Evolutionary conservation across 2,113 vertebrate species (phyloP).

Genomic region (Neogale vison): DNA sequence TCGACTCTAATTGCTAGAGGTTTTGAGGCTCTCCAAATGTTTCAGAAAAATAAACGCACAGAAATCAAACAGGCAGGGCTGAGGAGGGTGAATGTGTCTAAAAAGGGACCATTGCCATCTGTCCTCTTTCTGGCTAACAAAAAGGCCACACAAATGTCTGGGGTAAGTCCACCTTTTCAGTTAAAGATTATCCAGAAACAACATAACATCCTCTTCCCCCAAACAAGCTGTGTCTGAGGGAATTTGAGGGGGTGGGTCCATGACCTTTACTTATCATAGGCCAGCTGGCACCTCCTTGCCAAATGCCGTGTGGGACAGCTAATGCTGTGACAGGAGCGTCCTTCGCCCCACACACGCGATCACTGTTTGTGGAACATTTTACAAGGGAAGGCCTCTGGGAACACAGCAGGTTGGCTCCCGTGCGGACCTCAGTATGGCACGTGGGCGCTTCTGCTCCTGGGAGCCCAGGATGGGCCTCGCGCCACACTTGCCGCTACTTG

Average conservation of each 20-base stretch:
- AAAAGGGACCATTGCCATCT: not conserved
- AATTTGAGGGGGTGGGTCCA: not conserved
- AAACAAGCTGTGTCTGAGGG: slow-evolving; percentile 39
- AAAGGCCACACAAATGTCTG: not conserved
- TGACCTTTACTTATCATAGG: slow-evolving; percentile 25
- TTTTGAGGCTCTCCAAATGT: slow-evolving; percentile 13
- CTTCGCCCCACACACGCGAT: not conserved
- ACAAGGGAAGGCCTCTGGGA: not conserved
- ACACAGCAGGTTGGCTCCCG: not conserved
- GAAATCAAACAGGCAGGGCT: not conserved
- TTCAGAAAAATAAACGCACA: not conserved
- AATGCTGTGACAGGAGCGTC: not conserved
- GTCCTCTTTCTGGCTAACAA: not conserved
- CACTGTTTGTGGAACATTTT: not conserved
- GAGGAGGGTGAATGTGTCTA: not conserved
- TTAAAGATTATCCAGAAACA: slow-evolving; percentile 70
- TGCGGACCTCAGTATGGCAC: not conserved
- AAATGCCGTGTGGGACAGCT: not conserved
- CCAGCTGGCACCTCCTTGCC: not conserved
- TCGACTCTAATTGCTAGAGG: not conserved
- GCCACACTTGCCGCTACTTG: not conserved
- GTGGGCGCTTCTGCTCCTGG: not conserved
- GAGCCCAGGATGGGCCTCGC: not conserved
- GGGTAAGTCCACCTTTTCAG: not conserved
- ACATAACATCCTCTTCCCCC: not conserved